phyloP scores from a whole-genome alignment of 2,113 vertebrate genomes.

The Pandion haliaetus region DNA sequence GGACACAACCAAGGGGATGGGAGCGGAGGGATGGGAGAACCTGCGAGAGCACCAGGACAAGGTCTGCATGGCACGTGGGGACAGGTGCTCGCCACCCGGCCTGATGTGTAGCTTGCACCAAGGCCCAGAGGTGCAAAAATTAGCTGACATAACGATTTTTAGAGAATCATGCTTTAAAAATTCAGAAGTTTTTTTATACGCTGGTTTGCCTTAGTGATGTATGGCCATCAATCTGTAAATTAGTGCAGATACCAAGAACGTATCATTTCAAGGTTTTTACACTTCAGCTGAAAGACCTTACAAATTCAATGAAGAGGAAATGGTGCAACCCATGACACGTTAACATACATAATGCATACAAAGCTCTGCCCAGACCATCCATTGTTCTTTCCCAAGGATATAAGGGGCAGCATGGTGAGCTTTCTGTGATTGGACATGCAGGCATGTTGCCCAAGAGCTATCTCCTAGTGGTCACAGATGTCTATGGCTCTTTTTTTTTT shows the following conservation, averaged over 20 bases:
- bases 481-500: background rate
- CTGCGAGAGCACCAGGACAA: background rate
- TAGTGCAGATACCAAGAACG: background rate
- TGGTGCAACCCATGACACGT: background rate
- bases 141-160: background rate
- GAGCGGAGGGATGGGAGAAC: background rate
- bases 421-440: background rate
- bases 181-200: background rate
- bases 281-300: background rate
- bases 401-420: background rate
- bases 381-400: background rate
- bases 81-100: fast-evolving
- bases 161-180: background rate
- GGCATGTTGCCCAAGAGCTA: background rate
- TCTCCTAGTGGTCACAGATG: background rate
- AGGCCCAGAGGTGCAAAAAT: background rate
- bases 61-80: fast-evolving
- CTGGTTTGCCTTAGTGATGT: background rate
- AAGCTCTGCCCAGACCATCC: background rate
- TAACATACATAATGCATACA: background rate
- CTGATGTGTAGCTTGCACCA: fast-evolving
- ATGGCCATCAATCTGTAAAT: background rate
- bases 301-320: background rate
- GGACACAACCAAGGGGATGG: fast-evolving
- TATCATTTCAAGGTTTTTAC: background rate